These are phyloP conservation scores for Drosophila tropicalis DNA, from an alignment of 1,140 invertebrate genomes.

Conservation along the genomic window DNA sequence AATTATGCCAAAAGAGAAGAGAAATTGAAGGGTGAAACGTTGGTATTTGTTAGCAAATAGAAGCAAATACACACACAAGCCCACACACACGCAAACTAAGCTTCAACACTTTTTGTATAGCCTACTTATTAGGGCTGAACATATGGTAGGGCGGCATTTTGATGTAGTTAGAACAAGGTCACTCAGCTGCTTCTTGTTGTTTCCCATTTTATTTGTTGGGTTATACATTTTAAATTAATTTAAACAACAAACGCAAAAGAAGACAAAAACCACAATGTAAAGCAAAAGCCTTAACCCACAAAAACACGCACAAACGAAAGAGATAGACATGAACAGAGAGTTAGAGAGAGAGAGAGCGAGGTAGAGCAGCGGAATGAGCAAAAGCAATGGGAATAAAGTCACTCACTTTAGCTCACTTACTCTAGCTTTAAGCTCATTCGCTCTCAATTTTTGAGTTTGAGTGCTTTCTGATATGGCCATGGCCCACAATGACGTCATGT, in stretches of 20 bases:
- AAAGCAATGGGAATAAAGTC: neutral
- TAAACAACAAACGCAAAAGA: conserved; percentile 56
- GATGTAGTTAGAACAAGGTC: conserved; percentile 63
- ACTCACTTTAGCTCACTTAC: conserved; percentile 28
- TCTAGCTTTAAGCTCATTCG: conserved; percentile 11
- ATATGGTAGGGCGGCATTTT: conserved; percentile 29
- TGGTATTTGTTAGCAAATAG: conserved; percentile 41
- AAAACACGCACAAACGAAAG: conserved; percentile 22
- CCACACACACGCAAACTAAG: conserved; percentile 8
- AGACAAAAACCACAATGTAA: conserved; percentile 45
- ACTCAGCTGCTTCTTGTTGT: conserved; percentile 47
- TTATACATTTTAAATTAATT: conserved; percentile 78
- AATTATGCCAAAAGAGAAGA: conserved; percentile 43
- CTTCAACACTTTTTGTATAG: conserved; percentile 45
- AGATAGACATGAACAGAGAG: neutral
- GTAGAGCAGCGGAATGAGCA: neutral
- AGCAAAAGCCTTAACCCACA: conserved; percentile 57
- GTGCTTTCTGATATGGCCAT: conserved; percentile 45
- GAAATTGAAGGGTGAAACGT: neutral
- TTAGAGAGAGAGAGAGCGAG: conserved; percentile 26
- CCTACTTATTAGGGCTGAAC: conserved; percentile 61
- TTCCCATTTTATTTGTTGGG: conserved; percentile 26
- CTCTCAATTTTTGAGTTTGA: conserved; percentile 31
- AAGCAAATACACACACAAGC: conserved; percentile 14
- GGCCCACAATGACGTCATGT: conserved; percentile 70